Conservation (phyloP, 2,888 invertebrate genomes). For the Bedellia somnulentella region DNA sequence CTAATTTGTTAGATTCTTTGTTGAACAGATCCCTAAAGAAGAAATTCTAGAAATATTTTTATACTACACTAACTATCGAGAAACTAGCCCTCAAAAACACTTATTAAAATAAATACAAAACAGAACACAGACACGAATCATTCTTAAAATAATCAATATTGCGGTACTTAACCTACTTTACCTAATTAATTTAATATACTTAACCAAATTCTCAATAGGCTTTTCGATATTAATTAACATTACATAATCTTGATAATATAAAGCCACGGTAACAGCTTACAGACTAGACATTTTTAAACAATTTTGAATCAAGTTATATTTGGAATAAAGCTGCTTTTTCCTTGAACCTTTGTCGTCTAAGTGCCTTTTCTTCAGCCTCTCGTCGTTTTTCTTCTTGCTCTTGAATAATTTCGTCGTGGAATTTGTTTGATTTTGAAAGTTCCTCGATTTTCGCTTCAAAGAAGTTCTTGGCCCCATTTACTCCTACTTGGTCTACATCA, state of each 20-base stretch:
- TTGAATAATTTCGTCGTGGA: conserved; percentile 88
- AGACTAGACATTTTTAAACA: too few relatives aligned
- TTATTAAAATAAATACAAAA: too few relatives aligned
- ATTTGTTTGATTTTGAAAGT: conserved; percentile 79
- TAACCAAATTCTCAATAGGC: too few relatives aligned
- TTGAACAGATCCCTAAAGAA: too few relatives aligned
- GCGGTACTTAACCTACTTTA: too few relatives aligned
- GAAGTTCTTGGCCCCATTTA: conserved; percentile 92
- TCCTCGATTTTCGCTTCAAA: conserved; percentile 96
- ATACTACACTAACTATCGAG: too few relatives aligned
- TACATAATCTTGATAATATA: too few relatives aligned
- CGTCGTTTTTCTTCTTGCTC: conserved; percentile 88
- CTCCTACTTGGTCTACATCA: conserved; percentile 92
- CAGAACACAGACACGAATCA: conserved; percentile 47
- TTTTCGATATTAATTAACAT: too few relatives aligned
- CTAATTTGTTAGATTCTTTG: too few relatives aligned
- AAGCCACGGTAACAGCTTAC: conserved; percentile 48
- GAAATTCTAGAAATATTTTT: too few relatives aligned
- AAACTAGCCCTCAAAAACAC: too few relatives aligned
- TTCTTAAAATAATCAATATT: conserved; percentile 49
- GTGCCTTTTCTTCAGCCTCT: conserved; percentile 81
- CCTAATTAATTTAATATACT: too few relatives aligned
- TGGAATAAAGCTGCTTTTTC: conserved; percentile 85
- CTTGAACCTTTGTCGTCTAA: conserved; percentile 80
- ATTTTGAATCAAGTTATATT: conserved; percentile 18